Conservation (phyloP, 1,140 invertebrate genomes). For the Centruroides vittatus region DNA sequence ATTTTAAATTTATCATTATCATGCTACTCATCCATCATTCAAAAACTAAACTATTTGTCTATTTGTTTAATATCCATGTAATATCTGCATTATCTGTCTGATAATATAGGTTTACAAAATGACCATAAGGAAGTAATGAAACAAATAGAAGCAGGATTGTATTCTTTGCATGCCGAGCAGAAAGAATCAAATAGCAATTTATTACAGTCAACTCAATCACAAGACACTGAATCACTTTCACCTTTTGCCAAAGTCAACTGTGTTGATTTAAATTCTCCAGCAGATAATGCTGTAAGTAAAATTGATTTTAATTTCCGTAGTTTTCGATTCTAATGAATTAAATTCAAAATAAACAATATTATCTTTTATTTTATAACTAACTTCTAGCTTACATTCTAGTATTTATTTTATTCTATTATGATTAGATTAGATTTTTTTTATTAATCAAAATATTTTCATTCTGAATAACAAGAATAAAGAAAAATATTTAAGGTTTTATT, state of each 20-base stretch:
- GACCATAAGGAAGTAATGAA: slow-evolving; percentile 74
- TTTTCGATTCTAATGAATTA: slow-evolving; percentile 15
- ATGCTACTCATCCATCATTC: no score
- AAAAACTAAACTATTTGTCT: no score
- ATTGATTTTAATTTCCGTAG: slow-evolving; percentile 10
- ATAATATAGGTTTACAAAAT: slow-evolving; percentile 62
- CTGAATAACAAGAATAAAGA: no score
- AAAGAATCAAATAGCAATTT: slow-evolving; percentile 4
- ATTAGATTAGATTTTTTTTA: no score
- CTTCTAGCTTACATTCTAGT: no score
- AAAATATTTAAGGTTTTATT: no score
- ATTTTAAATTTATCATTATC: no score
- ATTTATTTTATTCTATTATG: no score
- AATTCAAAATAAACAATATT: no score
- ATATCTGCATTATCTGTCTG: not conserved
- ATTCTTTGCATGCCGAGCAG: slow-evolving; percentile 35
- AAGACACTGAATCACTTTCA: slow-evolving; percentile 17
- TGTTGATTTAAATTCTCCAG: slow-evolving; percentile 62
- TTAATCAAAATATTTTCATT: no score
- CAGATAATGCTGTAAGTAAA: slow-evolving; percentile 53
- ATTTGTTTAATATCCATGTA: not conserved
- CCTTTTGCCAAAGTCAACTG: slow-evolving; percentile 56
- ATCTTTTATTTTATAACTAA: no score
- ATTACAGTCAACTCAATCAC: slow-evolving; percentile 1
- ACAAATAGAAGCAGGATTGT: slow-evolving; percentile 61